Conservation (phyloP, 2,888 invertebrate species). For the Cremastobaeus sp. region DNA sequence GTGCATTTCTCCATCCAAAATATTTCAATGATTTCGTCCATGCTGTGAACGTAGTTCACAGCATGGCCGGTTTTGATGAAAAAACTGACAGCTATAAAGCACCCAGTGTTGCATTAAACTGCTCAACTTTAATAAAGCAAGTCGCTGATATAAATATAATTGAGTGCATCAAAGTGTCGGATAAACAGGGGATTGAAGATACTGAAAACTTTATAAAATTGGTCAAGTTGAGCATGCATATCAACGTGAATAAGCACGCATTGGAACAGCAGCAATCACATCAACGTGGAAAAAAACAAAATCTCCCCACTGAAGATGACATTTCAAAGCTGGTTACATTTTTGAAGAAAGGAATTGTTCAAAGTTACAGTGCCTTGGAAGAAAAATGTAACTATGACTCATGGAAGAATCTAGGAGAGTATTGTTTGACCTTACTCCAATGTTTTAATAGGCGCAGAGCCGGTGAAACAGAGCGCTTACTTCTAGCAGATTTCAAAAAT, state of each 20-base stretch:
- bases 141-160: constrained; percentile 4
- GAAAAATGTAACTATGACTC: not conserved
- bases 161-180: constrained; percentile 13
- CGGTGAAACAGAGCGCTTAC: not conserved
- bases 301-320: not conserved
- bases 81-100: not conserved
- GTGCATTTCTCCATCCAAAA: constrained; percentile 60
- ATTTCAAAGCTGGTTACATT: not conserved
- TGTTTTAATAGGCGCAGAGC: constrained; percentile 1
- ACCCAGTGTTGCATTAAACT: not conserved
- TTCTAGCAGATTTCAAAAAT: not conserved
- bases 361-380: not conserved
- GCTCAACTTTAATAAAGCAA: not conserved
- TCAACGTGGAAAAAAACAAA: not conserved
- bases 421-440: not conserved
- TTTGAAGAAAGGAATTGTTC: not conserved
- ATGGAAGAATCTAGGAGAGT: not conserved
- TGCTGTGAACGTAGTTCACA: constrained; percentile 49
- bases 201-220: constrained; percentile 14
- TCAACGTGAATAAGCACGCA: constrained; percentile 52
- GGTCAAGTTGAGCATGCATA: constrained; percentile 18
- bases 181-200: not conserved
- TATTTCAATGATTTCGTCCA: constrained; percentile 41
- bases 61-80: constrained; percentile 9
- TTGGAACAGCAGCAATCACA: constrained; percentile 5